Evolutionary conservation across 1,140 invertebrate genomes (phyloP).

Genomic region (Geopemphigus sp.): DNA sequence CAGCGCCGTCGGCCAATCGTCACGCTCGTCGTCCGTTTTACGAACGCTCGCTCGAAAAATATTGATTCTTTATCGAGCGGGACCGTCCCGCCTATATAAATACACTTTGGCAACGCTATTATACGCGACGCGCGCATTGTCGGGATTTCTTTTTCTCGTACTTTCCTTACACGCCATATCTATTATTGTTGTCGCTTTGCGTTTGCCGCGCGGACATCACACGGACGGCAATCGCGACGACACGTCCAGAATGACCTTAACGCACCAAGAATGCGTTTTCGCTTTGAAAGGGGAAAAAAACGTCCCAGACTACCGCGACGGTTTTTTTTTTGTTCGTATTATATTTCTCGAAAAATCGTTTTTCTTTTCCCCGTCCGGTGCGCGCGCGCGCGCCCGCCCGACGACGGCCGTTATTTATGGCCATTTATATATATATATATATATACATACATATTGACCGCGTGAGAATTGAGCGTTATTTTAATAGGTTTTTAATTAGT

Average conservation of each 20-base stretch:
- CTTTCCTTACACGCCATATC: too few relatives aligned
- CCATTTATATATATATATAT: too few relatives aligned
- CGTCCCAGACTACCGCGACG: not conserved
- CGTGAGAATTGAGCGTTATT: conserved; percentile 40
- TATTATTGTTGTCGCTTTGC: not conserved
- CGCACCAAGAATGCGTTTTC: conserved; percentile 30
- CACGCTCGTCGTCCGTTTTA: too few relatives aligned
- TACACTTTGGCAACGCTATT: too few relatives aligned
- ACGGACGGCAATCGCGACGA: not conserved
- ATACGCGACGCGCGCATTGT: not conserved
- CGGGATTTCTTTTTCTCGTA: conserved; percentile 21
- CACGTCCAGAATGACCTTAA: conserved; percentile 12
- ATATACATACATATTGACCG: conserved; percentile 16
- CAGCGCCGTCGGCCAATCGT: too few relatives aligned
- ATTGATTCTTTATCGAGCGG: too few relatives aligned
- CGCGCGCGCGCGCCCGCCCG: too few relatives aligned
- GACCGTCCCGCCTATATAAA: too few relatives aligned
- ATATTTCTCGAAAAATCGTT: conserved; percentile 41
- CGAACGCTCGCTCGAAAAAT: too few relatives aligned
- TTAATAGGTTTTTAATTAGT: conserved; percentile 49
- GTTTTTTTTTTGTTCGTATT: conserved; percentile 18
- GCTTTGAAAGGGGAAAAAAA: conserved; percentile 22
- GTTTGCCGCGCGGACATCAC: not conserved
- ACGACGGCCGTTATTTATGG: conserved; percentile 19
- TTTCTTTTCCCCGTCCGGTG: not conserved